Base-by-base conservation (phyloP, 2,797 vertebrate species). In the Gymnodraco acuticeps region DNA sequence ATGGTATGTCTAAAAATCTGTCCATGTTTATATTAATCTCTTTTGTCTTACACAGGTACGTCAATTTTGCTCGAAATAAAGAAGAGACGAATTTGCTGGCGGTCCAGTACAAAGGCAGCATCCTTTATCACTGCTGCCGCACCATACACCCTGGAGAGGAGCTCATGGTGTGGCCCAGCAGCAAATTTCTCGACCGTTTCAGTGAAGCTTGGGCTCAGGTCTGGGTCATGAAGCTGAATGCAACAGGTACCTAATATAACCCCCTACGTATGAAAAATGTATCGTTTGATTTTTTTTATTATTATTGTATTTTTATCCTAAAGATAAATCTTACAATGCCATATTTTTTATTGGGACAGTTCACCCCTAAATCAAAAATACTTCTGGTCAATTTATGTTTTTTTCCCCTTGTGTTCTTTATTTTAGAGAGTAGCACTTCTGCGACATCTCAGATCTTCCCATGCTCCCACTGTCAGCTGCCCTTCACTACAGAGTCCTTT, bases 161-260 rank as follows among this genome's bases (percentile, higher is more conserved):
- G 93, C 95, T 99, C 77, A 90, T 96, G 80, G 96, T 99, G 75
- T 99, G 98, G 98, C 98, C 98, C 85, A 96, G 97, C 12, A 94
- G 95, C 70, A 96, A 97, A 68, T 96, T 97, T 27, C 82, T 87
- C 4, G 2, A 52, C 42, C 78, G 64, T 9, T 91, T 94, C 9
- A 94, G 93, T 38, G 70, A 86, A 41, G 77, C 80, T 20, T 95
- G 95, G 94, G 79, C 78, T 56, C 91, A 92, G 55, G 83, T 92
- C 73, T 95, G 94, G 93, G 54, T 88, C 23, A 80, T 81, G 50
- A 95, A 93, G 87, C 75, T 86, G 59, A 87, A 83, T 50, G 64
- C 83, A 72, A 51, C 74, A 91, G 94, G 95, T 95, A 86, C 5
- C 0, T 19, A 50, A 42, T 8, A 1, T 33, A 38, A 13, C 4